Evolutionary conservation across 2,797 vertebrate genomes (phyloP).

Genomic region (Thaleichthys pacificus): DNA sequence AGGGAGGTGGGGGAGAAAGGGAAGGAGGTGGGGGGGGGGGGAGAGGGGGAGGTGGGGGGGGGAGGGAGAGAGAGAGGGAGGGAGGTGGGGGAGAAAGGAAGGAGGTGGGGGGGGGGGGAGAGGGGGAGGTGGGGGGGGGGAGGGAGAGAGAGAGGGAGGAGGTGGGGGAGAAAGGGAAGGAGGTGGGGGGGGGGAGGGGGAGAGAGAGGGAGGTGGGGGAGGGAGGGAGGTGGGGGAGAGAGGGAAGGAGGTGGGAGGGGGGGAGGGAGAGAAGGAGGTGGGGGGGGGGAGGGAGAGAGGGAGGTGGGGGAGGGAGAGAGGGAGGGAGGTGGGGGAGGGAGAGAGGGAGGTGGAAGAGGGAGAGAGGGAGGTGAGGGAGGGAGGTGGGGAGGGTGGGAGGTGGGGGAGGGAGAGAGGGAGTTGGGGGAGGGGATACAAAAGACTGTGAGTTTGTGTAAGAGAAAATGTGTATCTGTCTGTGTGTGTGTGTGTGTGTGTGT

Average conservation of each 20-base stretch:
- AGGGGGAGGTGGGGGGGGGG: background rate
- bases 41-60: background rate
- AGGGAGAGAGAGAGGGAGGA: background rate
- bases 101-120: background rate
- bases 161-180: slow-evolving; percentile 4
- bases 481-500: no score
- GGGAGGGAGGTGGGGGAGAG: no score
- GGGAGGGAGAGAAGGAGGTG: background rate
- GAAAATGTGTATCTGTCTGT: no score
- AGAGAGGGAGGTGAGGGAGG: background rate
- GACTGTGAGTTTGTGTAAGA: no score
- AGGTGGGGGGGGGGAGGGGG: no score
- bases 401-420: background rate
- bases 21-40: background rate
- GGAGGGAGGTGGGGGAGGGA: slow-evolving; percentile 12
- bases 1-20: slow-evolving; percentile 5
- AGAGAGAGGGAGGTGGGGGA: no score
- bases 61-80: background rate
- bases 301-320: background rate
- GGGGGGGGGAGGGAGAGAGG: slow-evolving; percentile 17
- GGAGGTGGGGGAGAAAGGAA: background rate
- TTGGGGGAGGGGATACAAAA: no score
- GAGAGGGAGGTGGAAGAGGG: background rate
- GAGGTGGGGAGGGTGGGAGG: background rate
- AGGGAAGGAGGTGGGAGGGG: no score